Conservation (phyloP, 2,113 vertebrate species). For the Pampusana beccarii region DNA sequence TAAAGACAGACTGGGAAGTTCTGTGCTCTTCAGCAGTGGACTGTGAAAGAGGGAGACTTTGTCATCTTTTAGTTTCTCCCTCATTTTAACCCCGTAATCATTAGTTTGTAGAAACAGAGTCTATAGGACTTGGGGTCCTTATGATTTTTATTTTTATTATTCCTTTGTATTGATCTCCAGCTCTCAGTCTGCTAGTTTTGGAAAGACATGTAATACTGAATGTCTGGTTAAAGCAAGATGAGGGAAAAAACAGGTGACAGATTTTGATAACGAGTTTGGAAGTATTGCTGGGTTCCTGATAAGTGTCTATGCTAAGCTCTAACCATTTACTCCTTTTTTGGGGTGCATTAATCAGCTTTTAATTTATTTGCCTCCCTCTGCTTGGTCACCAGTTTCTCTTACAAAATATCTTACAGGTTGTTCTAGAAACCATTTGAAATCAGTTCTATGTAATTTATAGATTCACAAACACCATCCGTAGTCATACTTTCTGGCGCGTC, state of each 20-base stretch:
- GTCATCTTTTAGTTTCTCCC: not conserved
- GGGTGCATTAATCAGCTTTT: not conserved
- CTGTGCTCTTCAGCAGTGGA: not conserved
- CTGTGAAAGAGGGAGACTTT: not conserved
- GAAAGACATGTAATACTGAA: not conserved
- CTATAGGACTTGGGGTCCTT: not conserved
- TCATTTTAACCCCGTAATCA: not conserved
- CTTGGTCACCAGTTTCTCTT: not conserved
- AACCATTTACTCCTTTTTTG: not conserved
- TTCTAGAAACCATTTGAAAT: not conserved
- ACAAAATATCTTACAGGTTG: not conserved
- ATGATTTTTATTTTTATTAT: not conserved
- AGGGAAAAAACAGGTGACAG: not conserved
- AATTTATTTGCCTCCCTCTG: not conserved
- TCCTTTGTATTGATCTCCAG: not conserved
- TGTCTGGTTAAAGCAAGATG: not conserved
- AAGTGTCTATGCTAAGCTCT: not conserved
- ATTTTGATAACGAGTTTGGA: not conserved
- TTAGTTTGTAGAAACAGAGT: not conserved
- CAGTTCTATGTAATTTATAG: not conserved
- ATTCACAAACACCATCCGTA: not conserved
- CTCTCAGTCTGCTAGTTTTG: not conserved
- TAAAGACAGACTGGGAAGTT: not conserved
- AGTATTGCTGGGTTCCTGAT: not conserved
- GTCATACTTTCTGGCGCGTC: not conserved